Conservation (phyloP, 2,797 vertebrate genomes). For the Graptemys geographica region DNA sequence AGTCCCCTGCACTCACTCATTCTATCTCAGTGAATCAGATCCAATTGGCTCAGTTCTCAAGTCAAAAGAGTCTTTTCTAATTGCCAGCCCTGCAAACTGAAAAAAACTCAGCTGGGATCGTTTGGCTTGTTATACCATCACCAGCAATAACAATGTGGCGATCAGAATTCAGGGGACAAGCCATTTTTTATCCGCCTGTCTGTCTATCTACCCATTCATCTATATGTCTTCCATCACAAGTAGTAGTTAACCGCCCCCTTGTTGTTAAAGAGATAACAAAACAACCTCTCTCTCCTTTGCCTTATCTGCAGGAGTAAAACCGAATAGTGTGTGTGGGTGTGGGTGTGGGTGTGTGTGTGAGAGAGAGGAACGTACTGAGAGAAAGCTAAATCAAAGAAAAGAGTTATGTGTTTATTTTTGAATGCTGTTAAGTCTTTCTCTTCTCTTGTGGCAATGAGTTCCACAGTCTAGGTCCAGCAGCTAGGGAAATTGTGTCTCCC, state of each 20-base stretch:
- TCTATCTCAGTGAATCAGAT: background rate
- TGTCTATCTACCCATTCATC: background rate
- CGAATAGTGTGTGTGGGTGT: background rate
- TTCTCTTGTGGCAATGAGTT: background rate
- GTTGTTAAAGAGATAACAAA: background rate
- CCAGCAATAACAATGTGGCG: background rate
- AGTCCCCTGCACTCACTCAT: background rate
- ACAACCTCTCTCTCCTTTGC: background rate
- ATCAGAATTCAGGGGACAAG: constrained; percentile 17
- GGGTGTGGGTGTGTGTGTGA: background rate
- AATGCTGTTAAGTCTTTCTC: background rate
- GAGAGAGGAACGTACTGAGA: background rate
- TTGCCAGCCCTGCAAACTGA: background rate
- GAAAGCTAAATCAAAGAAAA: background rate
- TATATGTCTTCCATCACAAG: background rate
- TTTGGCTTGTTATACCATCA: background rate
- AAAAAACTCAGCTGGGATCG: background rate
- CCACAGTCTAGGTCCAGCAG: background rate
- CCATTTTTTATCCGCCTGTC: accelerated
- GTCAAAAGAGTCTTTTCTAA: background rate
- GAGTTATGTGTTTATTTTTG: background rate
- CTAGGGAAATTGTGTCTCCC: background rate
- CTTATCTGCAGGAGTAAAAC: background rate
- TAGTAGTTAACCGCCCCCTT: background rate
- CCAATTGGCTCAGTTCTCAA: accelerated